A percentile compares a stretch with the other conserved stretches of the same genome.
Conservation (phyloP, 2,797 vertebrate genomes). For the Acrocephalus scirpaceus region DNA sequence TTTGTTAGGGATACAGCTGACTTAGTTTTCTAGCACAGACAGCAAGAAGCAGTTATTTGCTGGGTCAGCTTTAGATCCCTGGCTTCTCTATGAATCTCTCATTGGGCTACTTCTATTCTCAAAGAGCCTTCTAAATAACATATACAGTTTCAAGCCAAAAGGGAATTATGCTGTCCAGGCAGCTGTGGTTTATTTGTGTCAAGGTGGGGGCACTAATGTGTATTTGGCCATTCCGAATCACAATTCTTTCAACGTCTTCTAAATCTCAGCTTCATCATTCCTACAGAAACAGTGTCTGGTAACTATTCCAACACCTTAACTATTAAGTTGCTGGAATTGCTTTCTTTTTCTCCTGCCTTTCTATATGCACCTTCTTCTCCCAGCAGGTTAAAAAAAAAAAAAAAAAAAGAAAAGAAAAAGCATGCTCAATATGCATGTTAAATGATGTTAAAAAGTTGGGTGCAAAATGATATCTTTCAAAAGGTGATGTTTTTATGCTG, state of each 20-base stretch:
- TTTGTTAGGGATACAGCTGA: constrained; percentile 14
- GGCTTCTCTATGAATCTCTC: constrained; percentile 59
- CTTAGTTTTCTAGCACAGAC: constrained; percentile 24
- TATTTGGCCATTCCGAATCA: constrained; percentile 69
- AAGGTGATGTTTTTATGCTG: not conserved
- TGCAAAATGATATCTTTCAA: not conserved
- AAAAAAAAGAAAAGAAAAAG: not conserved
- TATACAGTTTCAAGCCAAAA: constrained; percentile 65
- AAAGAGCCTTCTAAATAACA: constrained; percentile 69
- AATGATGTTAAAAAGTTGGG: not conserved
- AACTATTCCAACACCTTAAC: constrained; percentile 66
- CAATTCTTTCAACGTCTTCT: constrained; percentile 70
- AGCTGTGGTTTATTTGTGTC: constrained; percentile 72
- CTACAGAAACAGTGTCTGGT: constrained; percentile 69
- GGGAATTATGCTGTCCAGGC: constrained; percentile 69
- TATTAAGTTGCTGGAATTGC: constrained; percentile 49
- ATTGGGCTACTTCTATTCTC: constrained; percentile 61
- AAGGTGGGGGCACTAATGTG: constrained; percentile 70
- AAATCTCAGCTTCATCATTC: constrained; percentile 71
- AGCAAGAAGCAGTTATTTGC: constrained; percentile 50
- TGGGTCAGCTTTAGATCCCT: constrained; percentile 65
- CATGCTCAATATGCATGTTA: not conserved
- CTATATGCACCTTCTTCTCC: not conserved
- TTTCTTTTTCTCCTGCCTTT: constrained; percentile 14
- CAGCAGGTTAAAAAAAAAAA: not conserved